phyloP scores from a whole-genome alignment of 2,113 vertebrate genomes.

The Hipposideros armiger region DNA sequence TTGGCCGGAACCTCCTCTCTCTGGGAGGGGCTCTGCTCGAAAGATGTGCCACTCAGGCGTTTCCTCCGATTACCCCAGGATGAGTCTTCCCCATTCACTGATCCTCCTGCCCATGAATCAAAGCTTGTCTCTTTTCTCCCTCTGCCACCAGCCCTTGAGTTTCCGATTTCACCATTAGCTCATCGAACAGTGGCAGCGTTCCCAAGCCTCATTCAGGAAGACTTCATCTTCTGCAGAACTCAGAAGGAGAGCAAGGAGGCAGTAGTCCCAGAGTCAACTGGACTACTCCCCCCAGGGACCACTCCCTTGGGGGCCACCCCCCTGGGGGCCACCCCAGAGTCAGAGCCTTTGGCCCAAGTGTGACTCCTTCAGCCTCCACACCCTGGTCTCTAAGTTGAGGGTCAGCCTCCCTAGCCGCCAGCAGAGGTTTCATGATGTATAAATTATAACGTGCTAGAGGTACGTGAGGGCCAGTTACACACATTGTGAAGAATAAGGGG shows the following conservation, averaged over 20 bases:
- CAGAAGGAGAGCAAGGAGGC: not conserved
- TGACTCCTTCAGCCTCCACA: not conserved
- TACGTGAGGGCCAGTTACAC: accelerated
- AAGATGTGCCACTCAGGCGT: not conserved
- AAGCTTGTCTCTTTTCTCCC: not conserved
- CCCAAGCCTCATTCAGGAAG: conserved; percentile 38
- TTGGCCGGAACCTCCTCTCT: not conserved
- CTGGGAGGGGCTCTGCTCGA: not conserved
- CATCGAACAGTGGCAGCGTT: conserved; percentile 11
- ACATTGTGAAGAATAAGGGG: accelerated
- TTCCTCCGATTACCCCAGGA: not conserved
- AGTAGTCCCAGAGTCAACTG: accelerated
- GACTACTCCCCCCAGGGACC: not conserved
- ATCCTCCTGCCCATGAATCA: conserved; percentile 42
- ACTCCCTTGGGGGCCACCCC: not conserved
- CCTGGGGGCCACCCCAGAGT: accelerated
- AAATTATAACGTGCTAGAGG: accelerated
- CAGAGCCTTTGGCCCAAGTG: not conserved
- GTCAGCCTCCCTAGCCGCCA: not conserved
- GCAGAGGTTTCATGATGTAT: not conserved
- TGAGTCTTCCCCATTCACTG: conserved; percentile 22
- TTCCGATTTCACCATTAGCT: conserved; percentile 64
- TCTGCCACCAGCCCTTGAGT: conserved; percentile 30
- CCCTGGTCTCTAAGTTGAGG: not conserved
- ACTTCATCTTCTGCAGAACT: not conserved